Evolutionary conservation across 2,797 vertebrate species (phyloP).

Genomic region (Alexandromys oeconomus): DNA sequence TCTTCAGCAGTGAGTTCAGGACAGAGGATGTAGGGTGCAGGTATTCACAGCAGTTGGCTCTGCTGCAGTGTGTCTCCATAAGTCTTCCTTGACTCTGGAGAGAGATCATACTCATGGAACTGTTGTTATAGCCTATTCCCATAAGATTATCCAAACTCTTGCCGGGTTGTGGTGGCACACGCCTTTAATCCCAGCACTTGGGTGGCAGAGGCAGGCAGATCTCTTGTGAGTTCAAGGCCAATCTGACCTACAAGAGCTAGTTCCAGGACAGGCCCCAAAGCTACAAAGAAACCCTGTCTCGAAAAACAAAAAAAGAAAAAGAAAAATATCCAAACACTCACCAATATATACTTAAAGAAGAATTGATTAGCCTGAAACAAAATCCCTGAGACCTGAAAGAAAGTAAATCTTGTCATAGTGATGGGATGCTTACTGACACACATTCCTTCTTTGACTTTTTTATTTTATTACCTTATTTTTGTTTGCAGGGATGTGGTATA

Average conservation of each 20-base stretch:
- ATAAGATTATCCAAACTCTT: not conserved
- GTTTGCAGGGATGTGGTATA: not conserved
- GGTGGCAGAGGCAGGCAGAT: too few relatives aligned
- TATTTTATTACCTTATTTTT: conserved; percentile 1
- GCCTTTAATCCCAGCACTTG: too few relatives aligned
- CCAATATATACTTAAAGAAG: not conserved
- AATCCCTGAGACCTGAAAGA: not conserved
- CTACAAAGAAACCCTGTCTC: too few relatives aligned
- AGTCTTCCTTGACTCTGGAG: not conserved
- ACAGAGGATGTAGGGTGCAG: not conserved
- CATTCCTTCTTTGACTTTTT: not conserved
- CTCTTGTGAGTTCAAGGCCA: too few relatives aligned
- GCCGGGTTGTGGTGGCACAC: too few relatives aligned
- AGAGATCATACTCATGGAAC: not conserved
- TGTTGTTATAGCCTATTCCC: not conserved
- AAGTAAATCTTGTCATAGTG: not conserved
- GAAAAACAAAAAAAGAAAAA: too few relatives aligned
- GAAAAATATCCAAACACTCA: not conserved
- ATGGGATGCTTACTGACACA: not conserved
- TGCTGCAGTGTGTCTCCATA: not conserved
- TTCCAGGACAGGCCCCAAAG: too few relatives aligned
- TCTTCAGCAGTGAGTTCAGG: not conserved
- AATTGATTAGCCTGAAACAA: not conserved
- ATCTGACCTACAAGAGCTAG: too few relatives aligned
- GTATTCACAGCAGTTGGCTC: not conserved